These are phyloP conservation scores for Xiphorhynchus elegans DNA, from an alignment of 2,113 vertebrate species.

Conservation along the genomic window DNA sequence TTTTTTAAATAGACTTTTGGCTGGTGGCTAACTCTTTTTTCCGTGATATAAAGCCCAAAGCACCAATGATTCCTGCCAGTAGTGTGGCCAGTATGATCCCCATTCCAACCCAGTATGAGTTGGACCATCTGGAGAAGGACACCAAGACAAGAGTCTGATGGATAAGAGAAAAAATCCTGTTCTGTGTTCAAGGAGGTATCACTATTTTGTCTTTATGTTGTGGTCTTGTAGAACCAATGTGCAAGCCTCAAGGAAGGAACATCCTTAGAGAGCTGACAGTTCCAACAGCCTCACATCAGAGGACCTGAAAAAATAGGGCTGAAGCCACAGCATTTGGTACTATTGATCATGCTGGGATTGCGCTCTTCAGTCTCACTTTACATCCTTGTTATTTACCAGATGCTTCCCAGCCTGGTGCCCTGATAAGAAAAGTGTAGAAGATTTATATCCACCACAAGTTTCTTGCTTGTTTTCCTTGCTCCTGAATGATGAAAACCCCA, in stretches of 20 bases:
- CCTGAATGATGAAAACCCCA: not conserved
- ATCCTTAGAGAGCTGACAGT: not conserved
- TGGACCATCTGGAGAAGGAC: not conserved
- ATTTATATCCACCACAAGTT: not conserved
- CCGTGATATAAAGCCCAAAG: not conserved
- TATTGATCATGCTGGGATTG: not conserved
- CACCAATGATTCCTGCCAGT: not conserved
- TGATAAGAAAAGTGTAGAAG: not conserved
- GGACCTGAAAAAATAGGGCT: not conserved
- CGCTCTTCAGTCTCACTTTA: not conserved
- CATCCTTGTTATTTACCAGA: not conserved
- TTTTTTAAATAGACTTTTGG: not conserved
- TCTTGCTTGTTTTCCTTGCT: not conserved
- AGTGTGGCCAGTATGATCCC: not conserved
- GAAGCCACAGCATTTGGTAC: not conserved
- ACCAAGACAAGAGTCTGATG: not conserved
- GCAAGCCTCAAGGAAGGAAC: not conserved
- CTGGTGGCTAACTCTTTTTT: not conserved
- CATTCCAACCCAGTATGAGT: not conserved
- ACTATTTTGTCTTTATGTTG: not conserved
- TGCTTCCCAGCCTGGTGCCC: not conserved
- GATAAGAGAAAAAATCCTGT: not conserved
- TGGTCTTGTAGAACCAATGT: rapidly evolving
- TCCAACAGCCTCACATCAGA: not conserved
- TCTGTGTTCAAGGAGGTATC: not conserved